These are phyloP conservation scores for Hemibagrus wyckioides DNA, from an alignment of 2,113 vertebrate genomes.

Conservation along the genomic window DNA sequence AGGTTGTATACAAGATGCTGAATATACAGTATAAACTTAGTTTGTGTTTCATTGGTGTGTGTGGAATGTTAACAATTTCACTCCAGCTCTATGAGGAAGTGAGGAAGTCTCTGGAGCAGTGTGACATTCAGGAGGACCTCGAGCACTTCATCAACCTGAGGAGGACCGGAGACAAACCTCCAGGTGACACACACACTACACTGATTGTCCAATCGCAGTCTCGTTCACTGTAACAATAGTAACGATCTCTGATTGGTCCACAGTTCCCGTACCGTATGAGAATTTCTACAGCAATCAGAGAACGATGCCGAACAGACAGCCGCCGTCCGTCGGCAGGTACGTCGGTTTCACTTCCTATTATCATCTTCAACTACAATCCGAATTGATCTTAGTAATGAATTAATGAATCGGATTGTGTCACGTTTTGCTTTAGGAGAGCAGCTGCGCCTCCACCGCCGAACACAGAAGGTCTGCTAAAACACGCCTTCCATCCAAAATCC, in stretches of 20 bases:
- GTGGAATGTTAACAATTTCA: neutral
- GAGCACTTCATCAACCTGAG: slow-evolving; percentile 86
- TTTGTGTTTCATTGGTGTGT: slow-evolving; percentile 2
- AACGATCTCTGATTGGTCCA: slow-evolving; percentile 8
- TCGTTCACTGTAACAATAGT: neutral
- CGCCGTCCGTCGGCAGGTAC: slow-evolving; percentile 64
- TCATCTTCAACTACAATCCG: neutral
- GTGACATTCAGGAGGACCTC: slow-evolving; percentile 87
- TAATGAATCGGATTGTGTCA: slow-evolving; percentile 22
- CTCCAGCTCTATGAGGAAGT: slow-evolving; percentile 89
- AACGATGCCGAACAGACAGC: slow-evolving; percentile 53
- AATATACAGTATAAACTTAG: neutral
- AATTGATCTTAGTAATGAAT: too few species aligned
- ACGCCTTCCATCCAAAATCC: neutral
- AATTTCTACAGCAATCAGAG: slow-evolving; percentile 88
- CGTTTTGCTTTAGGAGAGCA: slow-evolving; percentile 77
- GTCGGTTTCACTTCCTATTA: neutral
- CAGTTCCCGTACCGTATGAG: slow-evolving; percentile 86
- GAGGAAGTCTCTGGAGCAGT: slow-evolving; percentile 87
- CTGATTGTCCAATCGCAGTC: neutral
- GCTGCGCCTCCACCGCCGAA: slow-evolving; percentile 71
- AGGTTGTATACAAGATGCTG: neutral
- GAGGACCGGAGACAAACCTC: slow-evolving; percentile 81
- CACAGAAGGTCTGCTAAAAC: slow-evolving; percentile 47
- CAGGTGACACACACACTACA: slow-evolving; percentile 76